Base-by-base conservation (phyloP, 2,797 vertebrate species). In the Galagoides demidoff region DNA sequence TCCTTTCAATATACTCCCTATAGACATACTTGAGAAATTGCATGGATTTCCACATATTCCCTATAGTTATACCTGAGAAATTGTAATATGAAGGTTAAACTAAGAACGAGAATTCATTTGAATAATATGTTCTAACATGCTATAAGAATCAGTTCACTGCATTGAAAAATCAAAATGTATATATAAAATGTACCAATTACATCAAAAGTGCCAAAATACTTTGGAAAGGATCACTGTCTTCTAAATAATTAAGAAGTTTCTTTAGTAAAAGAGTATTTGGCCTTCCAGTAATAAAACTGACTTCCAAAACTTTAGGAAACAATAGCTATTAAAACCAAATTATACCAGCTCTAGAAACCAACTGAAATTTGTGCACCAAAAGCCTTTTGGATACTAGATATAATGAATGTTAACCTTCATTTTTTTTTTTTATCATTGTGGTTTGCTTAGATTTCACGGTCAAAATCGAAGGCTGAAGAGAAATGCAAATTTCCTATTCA, bases 51-150 rank as follows among this genome's bases (percentile, higher is more conserved):
- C 96, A 76, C 93, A 82, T 86, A 97, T 94, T n/a, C 83, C 90
- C 88, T 92, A 78, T 64, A 97, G 84, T 86, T 95, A 96, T 87
- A 37, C n/a, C 93, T 92, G 78, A 92, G 95, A 92, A 97, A 73
- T 96, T 97, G 63, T 96, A 96, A 96, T 95, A 85, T 96, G 92
- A 98, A 97, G 61, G 37, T 97, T 97, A 98, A 98, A 94, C 92
- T 90, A 97, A 94, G 93, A 55, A 39, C 89, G 95, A 94, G 77
- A 82, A 90, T 98, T 97, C 94, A 97, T 97, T 97, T 98, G 96
- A 96, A 96, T 98, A 98, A 98, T 82, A 90, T 78, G 96, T 92
- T 97, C 57, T 79, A 52, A 90, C 29, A 57, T 86, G 91, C 55
- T 87, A 31, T 93, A 90, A 77, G 74, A 76, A 10, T 17, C n/a